phyloP scores from a whole-genome alignment of 1,140 invertebrate species.

The Drosophila guanche region DNA sequence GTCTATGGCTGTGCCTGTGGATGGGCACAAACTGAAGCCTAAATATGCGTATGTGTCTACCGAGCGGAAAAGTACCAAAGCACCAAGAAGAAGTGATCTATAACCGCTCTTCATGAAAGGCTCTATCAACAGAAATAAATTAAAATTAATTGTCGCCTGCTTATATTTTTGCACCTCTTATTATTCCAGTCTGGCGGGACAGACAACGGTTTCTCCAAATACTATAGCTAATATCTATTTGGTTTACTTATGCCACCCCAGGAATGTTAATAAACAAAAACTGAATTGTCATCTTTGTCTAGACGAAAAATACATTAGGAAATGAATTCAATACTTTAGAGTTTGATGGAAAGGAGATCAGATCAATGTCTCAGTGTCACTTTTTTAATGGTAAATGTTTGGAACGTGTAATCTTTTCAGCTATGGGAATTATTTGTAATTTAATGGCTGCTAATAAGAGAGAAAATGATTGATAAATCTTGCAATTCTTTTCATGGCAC shows the following conservation, averaged over 20 bases:
- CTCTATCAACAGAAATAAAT: slow-evolving; percentile 21
- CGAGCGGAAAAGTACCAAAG: slow-evolving; percentile 34
- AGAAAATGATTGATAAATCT: too few species aligned
- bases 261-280: slow-evolving; percentile 11
- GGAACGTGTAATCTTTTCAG: too few species aligned
- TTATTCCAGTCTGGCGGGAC: slow-evolving; percentile 2
- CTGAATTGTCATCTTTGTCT: slow-evolving; percentile 30
- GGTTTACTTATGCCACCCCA: neutral
- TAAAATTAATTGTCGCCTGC: slow-evolving; percentile 3
- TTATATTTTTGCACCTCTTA: slow-evolving; percentile 2
- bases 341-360: too few species aligned
- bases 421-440: too few species aligned
- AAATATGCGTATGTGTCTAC: slow-evolving; percentile 51
- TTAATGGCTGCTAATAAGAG: too few species aligned
- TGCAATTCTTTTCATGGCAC: too few species aligned
- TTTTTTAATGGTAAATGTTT: too few species aligned
- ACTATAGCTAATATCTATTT: slow-evolving; percentile 6
- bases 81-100: slow-evolving; percentile 25
- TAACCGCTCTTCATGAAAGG: neutral
- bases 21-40: neutral
- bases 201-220: slow-evolving; percentile 13
- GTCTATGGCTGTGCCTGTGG: too few species aligned
- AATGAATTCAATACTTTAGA: too few species aligned
- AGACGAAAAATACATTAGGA: slow-evolving; percentile 5
- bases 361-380: too few species aligned